Evolutionary conservation across 2,113 vertebrate species (phyloP), one percentile per base, ranked within the genome.

Genomic region (Nycticebus coucang): DNA sequence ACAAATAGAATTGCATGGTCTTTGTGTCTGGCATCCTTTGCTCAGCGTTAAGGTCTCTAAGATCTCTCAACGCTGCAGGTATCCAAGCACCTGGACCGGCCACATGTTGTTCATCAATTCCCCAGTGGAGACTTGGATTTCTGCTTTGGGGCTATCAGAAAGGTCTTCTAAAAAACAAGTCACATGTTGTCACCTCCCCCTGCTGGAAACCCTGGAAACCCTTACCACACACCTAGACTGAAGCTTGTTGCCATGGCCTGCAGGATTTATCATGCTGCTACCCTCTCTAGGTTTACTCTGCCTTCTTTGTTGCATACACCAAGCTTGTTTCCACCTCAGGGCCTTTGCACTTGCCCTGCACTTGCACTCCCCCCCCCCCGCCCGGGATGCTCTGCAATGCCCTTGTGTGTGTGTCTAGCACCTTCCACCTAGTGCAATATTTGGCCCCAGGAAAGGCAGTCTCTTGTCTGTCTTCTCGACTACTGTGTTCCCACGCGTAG

Each of bases 11-110:
- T n/a, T 57, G 5, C 7, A 17, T 7, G n/a, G 28, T 82, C 83
- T 45, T 26, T 2, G 30, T 24, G 50, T 79, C 57, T 53, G 55
- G 55, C 71, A 59, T 59, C 78, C 35, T 60, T 14, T 45, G 11
- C n/a, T 50, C 30, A 24, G 6, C 18, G 0, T 37, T 37, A 21
- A 79, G 2, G 55, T 57, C 53, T 37, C 9, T 3, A 11, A 62
- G 66, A 22, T 53, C 22, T 71, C 18, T 53, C 33, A 17, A 11
- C 5, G 4, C 15, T 57, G 12, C 28, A 14, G 3, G 7, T 14
- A 3, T 12, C 69, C 35, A 4, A 0, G 1, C 50, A 19, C 35
- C 2, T 5, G 30, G 60, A 45, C 37, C 0, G 1, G 28, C n/a
- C 74, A 13, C 66, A 5, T 50, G 50, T 41, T 81, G 11, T 53